These are phyloP conservation scores for Clivina fossor DNA, from an alignment of 2,888 invertebrate genomes.

Conservation along the genomic window DNA sequence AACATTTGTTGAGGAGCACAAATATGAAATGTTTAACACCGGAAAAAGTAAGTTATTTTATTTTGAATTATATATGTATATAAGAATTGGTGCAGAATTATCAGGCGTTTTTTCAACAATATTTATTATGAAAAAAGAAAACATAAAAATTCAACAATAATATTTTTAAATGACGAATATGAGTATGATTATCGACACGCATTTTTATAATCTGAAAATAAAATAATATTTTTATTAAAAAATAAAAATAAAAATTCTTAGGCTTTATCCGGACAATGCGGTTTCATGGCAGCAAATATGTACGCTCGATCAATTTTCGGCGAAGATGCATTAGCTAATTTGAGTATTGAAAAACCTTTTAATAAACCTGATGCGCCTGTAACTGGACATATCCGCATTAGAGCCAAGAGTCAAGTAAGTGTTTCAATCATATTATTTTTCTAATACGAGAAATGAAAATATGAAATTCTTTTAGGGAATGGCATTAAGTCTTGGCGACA, in stretches of 20 bases:
- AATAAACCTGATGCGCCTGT: slow-evolving; percentile 87
- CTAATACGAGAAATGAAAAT: neutral
- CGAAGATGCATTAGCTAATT: slow-evolving; percentile 97
- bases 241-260: slow-evolving; percentile 45
- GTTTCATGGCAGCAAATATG: slow-evolving; percentile 99
- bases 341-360: slow-evolving; percentile 94
- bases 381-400: slow-evolving; percentile 94
- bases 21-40: slow-evolving; percentile 99
- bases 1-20: slow-evolving; percentile 88
- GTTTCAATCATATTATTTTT: slow-evolving; percentile 5
- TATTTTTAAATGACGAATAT: too few relatives aligned
- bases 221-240: slow-evolving; percentile 8
- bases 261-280: slow-evolving; percentile 95
- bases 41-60: slow-evolving; percentile 68
- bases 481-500: slow-evolving; percentile 98
- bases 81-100: too few relatives aligned
- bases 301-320: slow-evolving; percentile 98
- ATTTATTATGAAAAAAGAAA: too few relatives aligned
- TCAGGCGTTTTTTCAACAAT: too few relatives aligned
- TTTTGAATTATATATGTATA: slow-evolving; percentile 1
- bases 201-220: too few relatives aligned
- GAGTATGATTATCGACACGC: too few relatives aligned
- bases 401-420: slow-evolving; percentile 94
- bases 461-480: slow-evolving; percentile 74
- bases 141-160: too few relatives aligned